A percentile compares a stretch with the other conserved stretches of the same genome.
These are phyloP conservation scores for Alosa sapidissima DNA, from an alignment of 2,797 vertebrate genomes.

Conservation along the genomic window DNA sequence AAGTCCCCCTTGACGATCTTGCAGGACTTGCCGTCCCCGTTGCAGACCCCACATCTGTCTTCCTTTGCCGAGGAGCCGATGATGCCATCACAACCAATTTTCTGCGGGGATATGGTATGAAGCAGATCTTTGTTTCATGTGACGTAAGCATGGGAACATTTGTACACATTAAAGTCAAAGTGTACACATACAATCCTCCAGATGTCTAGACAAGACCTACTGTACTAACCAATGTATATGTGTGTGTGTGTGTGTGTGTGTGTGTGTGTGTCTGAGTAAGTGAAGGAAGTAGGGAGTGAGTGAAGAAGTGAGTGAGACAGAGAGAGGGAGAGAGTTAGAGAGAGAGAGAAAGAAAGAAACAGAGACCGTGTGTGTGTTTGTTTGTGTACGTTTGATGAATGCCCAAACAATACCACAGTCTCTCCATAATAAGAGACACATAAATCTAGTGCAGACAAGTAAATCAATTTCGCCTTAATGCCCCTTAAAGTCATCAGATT, in stretches of 20 bases:
- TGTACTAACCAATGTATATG: background rate
- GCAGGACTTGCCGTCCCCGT: constrained; percentile 90
- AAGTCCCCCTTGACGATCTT: constrained; percentile 94
- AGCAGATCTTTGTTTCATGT: background rate
- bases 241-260: background rate
- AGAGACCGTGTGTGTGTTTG: background rate
- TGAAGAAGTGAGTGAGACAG: background rate
- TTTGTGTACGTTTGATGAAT: background rate
- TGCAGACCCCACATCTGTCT: constrained; percentile 92
- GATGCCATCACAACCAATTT: constrained; percentile 93
- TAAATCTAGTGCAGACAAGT: background rate
- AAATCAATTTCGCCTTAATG: background rate
- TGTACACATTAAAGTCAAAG: background rate
- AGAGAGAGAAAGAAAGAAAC: background rate
- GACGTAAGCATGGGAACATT: background rate
- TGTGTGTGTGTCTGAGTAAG: background rate
- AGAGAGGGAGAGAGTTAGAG: background rate
- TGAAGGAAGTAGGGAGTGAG: background rate
- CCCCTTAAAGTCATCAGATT: background rate
- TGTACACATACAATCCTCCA: background rate
- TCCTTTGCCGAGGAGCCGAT: constrained; percentile 91
- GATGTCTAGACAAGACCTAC: background rate
- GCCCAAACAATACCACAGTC: background rate
- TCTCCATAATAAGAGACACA: background rate
- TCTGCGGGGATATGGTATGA: constrained; percentile 67